A percentile compares a stretch with the other conserved stretches of the same genome.
These are phyloP conservation scores for Brachypteracias leptosomus DNA, from an alignment of 2,113 vertebrate species.

Conservation along the genomic window DNA sequence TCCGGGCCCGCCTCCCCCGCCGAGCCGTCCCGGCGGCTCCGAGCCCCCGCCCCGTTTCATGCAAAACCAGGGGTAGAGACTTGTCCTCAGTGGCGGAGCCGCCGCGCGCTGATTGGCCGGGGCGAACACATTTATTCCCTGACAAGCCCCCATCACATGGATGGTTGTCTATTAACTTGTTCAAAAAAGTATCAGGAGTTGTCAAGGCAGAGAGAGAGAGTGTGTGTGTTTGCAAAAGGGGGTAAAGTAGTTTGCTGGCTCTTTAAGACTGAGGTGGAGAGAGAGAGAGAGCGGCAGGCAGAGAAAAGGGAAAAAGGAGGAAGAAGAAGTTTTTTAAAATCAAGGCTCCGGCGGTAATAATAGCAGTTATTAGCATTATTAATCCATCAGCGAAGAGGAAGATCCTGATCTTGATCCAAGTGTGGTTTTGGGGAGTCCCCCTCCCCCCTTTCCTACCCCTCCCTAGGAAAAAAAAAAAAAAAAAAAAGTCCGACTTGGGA, in stretches of 20 bases:
- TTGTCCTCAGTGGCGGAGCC: constrained; percentile 79
- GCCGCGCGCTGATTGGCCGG: constrained; percentile 90
- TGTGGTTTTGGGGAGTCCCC: constrained; percentile 64
- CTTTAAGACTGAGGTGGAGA: constrained; percentile 80
- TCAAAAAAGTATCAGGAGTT: constrained; percentile 99
- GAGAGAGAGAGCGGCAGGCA: constrained; percentile 19
- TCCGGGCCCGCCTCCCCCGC: constrained; percentile 59
- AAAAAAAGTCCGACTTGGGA: constrained; percentile 42
- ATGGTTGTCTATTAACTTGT: constrained; percentile 99
- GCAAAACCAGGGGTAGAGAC: constrained; percentile 82
- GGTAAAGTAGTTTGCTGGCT: constrained; percentile 91
- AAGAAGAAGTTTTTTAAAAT: constrained; percentile 76
- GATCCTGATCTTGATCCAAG: constrained; percentile 53
- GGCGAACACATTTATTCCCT: constrained; percentile 96
- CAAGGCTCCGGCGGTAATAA: constrained; percentile 58
- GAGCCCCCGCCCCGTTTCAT: constrained; percentile 90
- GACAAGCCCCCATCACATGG: constrained; percentile 98
- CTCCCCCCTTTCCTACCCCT: constrained; percentile 69
- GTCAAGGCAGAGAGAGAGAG: constrained; percentile 90
- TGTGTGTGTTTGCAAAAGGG: constrained; percentile 78
- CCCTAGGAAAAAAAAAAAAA: constrained; percentile 42
- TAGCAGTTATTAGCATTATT: constrained; percentile 65
- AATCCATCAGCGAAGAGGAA: constrained; percentile 56
- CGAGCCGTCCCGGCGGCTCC: constrained; percentile 61
- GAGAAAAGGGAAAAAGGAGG: constrained; percentile 71